Percentiles rank a stretch among this genome's conserved stretches.
phyloP scores from a whole-genome alignment of 2,113 vertebrate species.

The Triplophysa dalaica region DNA sequence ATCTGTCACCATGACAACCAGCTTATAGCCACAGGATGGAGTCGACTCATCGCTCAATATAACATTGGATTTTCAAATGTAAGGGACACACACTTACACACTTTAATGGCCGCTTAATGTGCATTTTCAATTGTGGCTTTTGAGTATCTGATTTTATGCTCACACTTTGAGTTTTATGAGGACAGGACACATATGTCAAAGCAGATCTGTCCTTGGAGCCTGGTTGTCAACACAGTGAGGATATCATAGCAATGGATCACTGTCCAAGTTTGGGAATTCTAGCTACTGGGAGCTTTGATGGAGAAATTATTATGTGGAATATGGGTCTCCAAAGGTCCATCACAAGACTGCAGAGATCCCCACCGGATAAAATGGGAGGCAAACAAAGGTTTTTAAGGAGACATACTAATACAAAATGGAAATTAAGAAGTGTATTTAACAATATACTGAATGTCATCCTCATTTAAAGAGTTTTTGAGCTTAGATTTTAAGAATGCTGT shows the following conservation, averaged over 20 bases:
- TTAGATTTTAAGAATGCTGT: no score
- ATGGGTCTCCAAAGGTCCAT: constrained; percentile 55
- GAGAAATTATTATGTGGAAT: constrained; percentile 63
- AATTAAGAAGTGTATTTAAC: no score
- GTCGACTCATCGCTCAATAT: constrained; percentile 64
- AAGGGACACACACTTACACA: constrained; percentile 26
- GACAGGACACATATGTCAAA: constrained; percentile 56
- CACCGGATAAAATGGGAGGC: constrained; percentile 1
- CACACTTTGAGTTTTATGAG: background rate
- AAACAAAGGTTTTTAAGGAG: background rate
- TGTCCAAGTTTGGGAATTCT: constrained; percentile 57
- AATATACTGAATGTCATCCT: no score
- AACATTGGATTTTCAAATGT: constrained; percentile 63
- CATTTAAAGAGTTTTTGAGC: background rate
- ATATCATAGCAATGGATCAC: constrained; percentile 57
- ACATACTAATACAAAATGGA: background rate
- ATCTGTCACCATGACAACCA: constrained; percentile 63
- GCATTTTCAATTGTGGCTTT: constrained; percentile 1
- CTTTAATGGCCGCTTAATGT: constrained; percentile 24
- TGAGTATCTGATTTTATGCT: constrained; percentile 24
- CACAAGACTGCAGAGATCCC: constrained; percentile 42
- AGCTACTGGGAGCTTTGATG: constrained; percentile 63
- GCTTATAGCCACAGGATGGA: constrained; percentile 72
- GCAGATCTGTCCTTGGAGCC: constrained; percentile 62
- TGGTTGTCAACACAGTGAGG: constrained; percentile 46